Conservation (phyloP, 2,888 invertebrate species). For the Oscheius sp. region DNA sequence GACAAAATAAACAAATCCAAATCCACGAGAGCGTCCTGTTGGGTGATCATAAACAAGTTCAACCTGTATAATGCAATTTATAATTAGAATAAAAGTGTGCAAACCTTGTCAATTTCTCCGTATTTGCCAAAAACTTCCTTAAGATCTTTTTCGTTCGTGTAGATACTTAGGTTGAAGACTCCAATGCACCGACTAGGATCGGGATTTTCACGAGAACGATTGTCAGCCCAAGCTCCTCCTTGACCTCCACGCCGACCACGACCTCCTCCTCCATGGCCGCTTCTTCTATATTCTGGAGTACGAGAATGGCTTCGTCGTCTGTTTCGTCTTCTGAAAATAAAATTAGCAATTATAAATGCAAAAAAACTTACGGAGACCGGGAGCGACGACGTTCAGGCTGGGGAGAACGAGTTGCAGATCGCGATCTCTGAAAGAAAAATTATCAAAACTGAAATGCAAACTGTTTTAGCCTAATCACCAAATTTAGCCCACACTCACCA, state of each 20-base stretch:
- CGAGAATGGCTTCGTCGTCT: slow-evolving; percentile 22
- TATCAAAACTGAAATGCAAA: not conserved
- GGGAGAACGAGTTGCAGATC: slow-evolving; percentile 12
- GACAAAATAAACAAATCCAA: slow-evolving; percentile 66
- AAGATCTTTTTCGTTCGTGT: slow-evolving; percentile 90
- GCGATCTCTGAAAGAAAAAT: slow-evolving; percentile 11
- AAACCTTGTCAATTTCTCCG: slow-evolving; percentile 87
- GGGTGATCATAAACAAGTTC: slow-evolving; percentile 95
- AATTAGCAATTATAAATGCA: not conserved
- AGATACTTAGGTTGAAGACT: slow-evolving; percentile 90
- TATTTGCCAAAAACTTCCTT: slow-evolving; percentile 90
- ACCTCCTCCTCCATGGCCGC: not conserved
- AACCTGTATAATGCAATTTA: slow-evolving; percentile 31
- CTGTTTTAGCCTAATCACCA: not conserved
- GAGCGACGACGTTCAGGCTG: slow-evolving; percentile 14
- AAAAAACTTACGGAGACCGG: slow-evolving; percentile 16
- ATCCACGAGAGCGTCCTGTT: slow-evolving; percentile 70
- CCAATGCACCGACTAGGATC: slow-evolving; percentile 81
- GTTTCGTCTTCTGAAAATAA: not conserved
- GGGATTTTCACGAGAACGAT: slow-evolving; percentile 28
- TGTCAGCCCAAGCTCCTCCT: slow-evolving; percentile 22
- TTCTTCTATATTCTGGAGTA: slow-evolving; percentile 11
- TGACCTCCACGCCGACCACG: slow-evolving; percentile 5
- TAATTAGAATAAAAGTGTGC: not conserved
- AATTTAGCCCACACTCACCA: slow-evolving; percentile 18